Evolutionary conservation across 2,113 vertebrate genomes (phyloP), one percentile per base, ranked within the genome.

Genomic region (Odocoileus virginianus): DNA sequence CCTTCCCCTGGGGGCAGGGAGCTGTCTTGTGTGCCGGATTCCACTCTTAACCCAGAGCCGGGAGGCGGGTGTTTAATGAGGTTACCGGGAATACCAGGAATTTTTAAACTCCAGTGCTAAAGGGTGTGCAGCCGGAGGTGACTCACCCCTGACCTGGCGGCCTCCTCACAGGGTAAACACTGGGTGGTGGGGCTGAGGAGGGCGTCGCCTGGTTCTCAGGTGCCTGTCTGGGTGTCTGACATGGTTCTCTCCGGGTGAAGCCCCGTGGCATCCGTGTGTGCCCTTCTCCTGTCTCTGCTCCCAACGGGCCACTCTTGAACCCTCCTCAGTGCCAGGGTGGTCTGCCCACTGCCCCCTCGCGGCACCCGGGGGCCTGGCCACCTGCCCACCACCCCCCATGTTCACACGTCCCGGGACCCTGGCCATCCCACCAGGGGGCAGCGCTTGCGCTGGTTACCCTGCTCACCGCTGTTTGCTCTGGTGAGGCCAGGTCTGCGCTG

Each of bases 251-350:
- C 60, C 4, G 9, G 12, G 15, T 36, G 83, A 40, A 61, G 60
- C 74, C 45, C 9, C 5, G 1, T 40, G 71, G 54, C n/a, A 33
- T n/a, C 43, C 33, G 2, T 0, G 0, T 50, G 52, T 50, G 33
- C 7, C 30, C 43, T 2, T 36, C 21, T 5, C 40, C 43, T 8
- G 40, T 30, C 50, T 11, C 45, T 57, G 19, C 36, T 45, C 28
- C 74, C 0, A 0, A 8, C 0, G 57, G 85, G 47, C 85, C 1
- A 2, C 27, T 13, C 36, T 47, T 0, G 5, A 33, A 52, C 78
- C 1, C 6, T 19, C 40, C 19, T 16, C 84, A 25, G 81, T 55
- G 81, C 52, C 7, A n/a, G 81, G 47, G 50, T 83, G 33, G 81
- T 52, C 50, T 36, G 7, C 23, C 19, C 4, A 5, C 5, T 2